A percentile compares a stretch with the other conserved stretches of the same genome.
Evolutionary conservation across 2,113 vertebrate species (phyloP).

Genomic region (Gobius niger): DNA sequence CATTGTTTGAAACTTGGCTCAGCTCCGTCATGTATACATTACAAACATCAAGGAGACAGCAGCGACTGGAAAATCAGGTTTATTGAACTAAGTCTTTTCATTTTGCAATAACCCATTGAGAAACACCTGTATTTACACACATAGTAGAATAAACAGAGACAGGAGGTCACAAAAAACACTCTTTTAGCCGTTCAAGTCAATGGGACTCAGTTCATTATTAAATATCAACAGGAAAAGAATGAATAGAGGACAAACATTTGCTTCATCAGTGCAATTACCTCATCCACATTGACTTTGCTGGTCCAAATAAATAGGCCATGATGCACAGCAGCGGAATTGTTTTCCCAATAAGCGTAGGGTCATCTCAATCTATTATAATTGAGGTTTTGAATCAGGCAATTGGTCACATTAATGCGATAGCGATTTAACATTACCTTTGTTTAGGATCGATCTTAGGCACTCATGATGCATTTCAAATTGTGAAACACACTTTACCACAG

Average conservation of each 20-base stretch:
- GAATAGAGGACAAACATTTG: background rate
- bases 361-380: slow-evolving; percentile 8
- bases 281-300: background rate
- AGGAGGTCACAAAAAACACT: background rate
- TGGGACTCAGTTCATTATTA: background rate
- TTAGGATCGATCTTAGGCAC: slow-evolving; percentile 52
- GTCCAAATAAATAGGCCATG: background rate
- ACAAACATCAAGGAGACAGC: background rate
- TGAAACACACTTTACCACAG: slow-evolving; percentile 21
- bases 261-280: slow-evolving; percentile 39
- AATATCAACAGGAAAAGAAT: background rate
- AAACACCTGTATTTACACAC: slow-evolving; percentile 70
- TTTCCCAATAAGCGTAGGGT: background rate
- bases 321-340: slow-evolving; percentile 8
- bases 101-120: slow-evolving; percentile 56
- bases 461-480: slow-evolving; percentile 32
- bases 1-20: too few relatives aligned
- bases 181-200: background rate
- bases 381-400: slow-evolving; percentile 3
- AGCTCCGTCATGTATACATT: too few relatives aligned
- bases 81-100: slow-evolving; percentile 63
- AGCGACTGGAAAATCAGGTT: background rate
- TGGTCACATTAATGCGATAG: slow-evolving; percentile 3
- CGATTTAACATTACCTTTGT: slow-evolving; percentile 15
- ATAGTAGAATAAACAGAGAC: slow-evolving; percentile 16